Base-by-base conservation (phyloP, 2,797 vertebrate species). In the Characodon lateralis region DNA sequence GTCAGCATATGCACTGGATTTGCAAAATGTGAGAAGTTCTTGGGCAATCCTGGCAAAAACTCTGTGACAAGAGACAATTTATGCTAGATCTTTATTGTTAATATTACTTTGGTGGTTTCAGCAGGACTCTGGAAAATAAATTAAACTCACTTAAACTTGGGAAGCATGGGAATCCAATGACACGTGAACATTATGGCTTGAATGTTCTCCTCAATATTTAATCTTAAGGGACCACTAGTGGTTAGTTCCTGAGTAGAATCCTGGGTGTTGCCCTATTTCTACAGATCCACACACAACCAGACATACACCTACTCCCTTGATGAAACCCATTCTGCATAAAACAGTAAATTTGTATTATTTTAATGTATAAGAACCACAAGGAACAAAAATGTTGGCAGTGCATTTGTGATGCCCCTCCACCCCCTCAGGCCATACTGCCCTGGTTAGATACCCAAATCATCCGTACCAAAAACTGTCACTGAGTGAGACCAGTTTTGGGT, bases 1-100 rank as follows among this genome's bases (percentile, higher is more conserved):
- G 84, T 88, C 85, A 89, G 76, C 85, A 85, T 46, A 84, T 87
- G 78, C 63, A 8, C 72, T 82, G 82, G 53, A 83, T 90, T 86
- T 89, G 69, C 51, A 26, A 50, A 72, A 73, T 35, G 35, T 56
- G 73, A 83, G 58, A 20, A 14, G 78, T 43, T 83, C 74, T 81
- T 83, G 71, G 76, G 79, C 51, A 89, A 85, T 24, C 2, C 24
- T 65, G 78, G 72, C 63, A 72, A 83, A 71, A 65, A 26, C 26
- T 31, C 10, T 70, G 58, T 46, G 26, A 74, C 39, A 3, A 59
- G 8, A 59, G 18, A 53, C 16, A 59, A 80, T 75, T 55, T 71
- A 74, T 66, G 81, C 69, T 63, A 73, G 43, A 69, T 14, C 46
- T 31, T 35, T 24, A 59, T 18, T 16, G n/a, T 59, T 46, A 12